These are phyloP conservation scores for Lordiphosa andalusiaca DNA, from an alignment of 2,888 invertebrate species.

Conservation along the genomic window DNA sequence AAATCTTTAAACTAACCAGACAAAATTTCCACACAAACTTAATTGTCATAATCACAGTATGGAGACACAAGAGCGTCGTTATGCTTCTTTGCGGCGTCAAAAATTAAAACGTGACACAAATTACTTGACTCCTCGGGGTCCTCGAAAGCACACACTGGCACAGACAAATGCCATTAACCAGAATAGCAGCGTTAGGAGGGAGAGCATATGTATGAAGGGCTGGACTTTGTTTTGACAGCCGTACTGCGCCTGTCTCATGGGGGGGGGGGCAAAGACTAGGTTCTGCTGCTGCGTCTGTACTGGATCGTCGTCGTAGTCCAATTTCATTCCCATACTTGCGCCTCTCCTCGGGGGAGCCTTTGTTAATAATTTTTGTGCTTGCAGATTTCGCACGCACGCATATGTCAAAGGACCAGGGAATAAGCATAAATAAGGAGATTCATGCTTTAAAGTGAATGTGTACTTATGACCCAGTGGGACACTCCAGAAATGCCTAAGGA, in stretches of 20 bases:
- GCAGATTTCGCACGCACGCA: conserved; percentile 68
- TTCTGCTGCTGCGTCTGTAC: conserved; percentile 23
- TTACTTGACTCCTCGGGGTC: conserved; percentile 50
- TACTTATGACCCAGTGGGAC: too few relatives aligned
- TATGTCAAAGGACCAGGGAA: conserved; percentile 27
- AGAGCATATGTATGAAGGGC: conserved; percentile 13
- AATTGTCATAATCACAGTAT: conserved; percentile 62
- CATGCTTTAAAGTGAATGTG: too few relatives aligned
- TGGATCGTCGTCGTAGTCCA: conserved; percentile 6
- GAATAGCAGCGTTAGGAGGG: conserved; percentile 18
- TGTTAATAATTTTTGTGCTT: conserved; percentile 62
- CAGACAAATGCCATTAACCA: conserved; percentile 53
- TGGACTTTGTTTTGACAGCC: conserved; percentile 33
- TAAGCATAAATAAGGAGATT: neutral
- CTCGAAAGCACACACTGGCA: conserved; percentile 8
- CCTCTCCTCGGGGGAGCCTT: conserved; percentile 49
- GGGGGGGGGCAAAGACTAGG: conserved; percentile 30
- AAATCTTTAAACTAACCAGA: conserved; percentile 38
- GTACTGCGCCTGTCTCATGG: conserved; percentile 63
- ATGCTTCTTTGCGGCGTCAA: conserved; percentile 56
- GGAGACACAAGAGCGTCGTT: conserved; percentile 30
- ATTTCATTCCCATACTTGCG: conserved; percentile 15
- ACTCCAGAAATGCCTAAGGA: too few relatives aligned
- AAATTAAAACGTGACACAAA: conserved; percentile 71
- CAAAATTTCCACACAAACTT: conserved; percentile 48